phyloP scores from a whole-genome alignment of 2,888 invertebrate genomes.

The Sphecodes monilicornis region DNA sequence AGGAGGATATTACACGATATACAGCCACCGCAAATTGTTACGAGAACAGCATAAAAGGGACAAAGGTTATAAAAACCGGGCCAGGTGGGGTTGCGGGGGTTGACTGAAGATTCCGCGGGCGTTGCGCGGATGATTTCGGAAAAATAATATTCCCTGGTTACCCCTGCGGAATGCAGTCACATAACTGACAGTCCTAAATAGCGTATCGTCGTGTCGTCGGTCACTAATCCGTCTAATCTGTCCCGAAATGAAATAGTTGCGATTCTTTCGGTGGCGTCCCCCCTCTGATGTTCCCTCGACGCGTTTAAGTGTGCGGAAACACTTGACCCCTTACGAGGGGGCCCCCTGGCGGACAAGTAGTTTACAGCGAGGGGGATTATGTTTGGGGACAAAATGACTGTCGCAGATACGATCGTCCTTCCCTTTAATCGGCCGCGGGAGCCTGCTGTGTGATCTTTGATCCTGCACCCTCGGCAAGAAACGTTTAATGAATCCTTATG shows the following conservation, averaged over 20 bases:
- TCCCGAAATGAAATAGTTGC: constrained; percentile 84
- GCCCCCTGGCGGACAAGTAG: constrained; percentile 50
- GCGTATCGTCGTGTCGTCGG: constrained; percentile 66
- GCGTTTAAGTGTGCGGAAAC: constrained; percentile 74
- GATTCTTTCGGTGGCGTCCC: constrained; percentile 76
- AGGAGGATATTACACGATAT: constrained; percentile 7
- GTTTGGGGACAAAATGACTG: constrained; percentile 66
- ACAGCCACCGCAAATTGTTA: constrained; percentile 22
- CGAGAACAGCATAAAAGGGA: constrained; percentile 23
- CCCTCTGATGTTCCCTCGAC: constrained; percentile 46
- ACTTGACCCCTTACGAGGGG: constrained; percentile 74
- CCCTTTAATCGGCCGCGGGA: constrained; percentile 60
- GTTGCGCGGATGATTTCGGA: constrained; percentile 33
- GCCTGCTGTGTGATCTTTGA: constrained; percentile 46
- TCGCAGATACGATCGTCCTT: constrained; percentile 64
- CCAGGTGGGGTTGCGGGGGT: background rate
- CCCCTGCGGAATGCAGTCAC: constrained; percentile 45
- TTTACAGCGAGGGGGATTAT: constrained; percentile 63
- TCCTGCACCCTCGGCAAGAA: constrained; percentile 35
- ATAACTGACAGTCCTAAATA: constrained; percentile 57
- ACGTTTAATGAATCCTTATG: constrained; percentile 48
- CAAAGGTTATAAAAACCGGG: constrained; percentile 17
- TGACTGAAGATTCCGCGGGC: constrained; percentile 3
- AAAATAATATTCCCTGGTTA: constrained; percentile 62
- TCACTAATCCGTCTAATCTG: constrained; percentile 84